Base-by-base conservation (phyloP, 2,888 invertebrate species). In the Aplocera efformata region DNA sequence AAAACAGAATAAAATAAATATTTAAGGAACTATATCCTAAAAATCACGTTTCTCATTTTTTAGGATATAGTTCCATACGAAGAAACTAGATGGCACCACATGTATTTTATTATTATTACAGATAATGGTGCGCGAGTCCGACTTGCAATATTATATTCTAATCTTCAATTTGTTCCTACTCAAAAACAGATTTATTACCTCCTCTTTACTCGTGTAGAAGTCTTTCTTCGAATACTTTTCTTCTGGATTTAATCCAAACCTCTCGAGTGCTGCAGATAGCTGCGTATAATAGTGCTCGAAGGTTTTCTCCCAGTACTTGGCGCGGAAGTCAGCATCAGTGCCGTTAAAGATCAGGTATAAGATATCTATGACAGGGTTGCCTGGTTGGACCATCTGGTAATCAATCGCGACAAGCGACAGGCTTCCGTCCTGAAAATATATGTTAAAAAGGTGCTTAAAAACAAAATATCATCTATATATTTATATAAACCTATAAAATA, bases 291-390 rank as follows among this genome's bases (percentile, higher is more conserved):
- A 69, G 31, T 60, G 56, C n/a, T 59, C 56, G 0, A 67, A 11
- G 5, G 67, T 53, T 10, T 36, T 20, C 8, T 50, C 28, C 49
- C 56, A 65, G 56, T 70, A 35, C 1, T 53, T 25, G 1, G 38
- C 50, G 1, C 81, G 58, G 61, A 81, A 79, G 42, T 66, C 46
- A 29, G 63, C 66, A 41, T 78, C 79, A 0, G 79, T 63, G 11
- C 79, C 71, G 3, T 58, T 46, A 45, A 70, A 65, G 36, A 72
- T 53, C 38, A 79, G 63, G 60, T 72, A 75, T 3, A 77, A 21
- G 7, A 79, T 58, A 52, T 79, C 79, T 0, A 43, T 35, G 2
- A 53, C 54, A 0, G 66, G 67, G 11, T 63, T 54, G 1, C 74
- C 74, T 0, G 60, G 17, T 47, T 65, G 67, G 1, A 77, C 33